Evolutionary conservation across 1,140 invertebrate genomes (phyloP), one percentile per base, ranked within the genome.

Genomic region (Psilanteris sp.): DNA sequence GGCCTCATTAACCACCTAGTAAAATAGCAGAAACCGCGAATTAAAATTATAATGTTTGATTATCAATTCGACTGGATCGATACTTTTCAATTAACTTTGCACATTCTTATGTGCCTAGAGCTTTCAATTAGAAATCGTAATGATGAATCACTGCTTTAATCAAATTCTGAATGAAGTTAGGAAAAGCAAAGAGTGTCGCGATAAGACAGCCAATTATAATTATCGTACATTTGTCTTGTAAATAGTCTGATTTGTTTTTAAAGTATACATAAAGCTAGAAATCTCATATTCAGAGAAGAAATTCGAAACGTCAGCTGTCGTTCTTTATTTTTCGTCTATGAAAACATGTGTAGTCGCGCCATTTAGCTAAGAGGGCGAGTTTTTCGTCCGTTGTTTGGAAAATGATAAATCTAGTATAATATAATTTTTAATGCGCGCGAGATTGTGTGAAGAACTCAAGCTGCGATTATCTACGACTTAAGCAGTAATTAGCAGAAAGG

Each of bases 391-490:
- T 5, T 57, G 27, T 57, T 57, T 57, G 52, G 32, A 29, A 41
- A 43, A 59, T 36, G 24, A 50, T 54, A 43, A 41, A 37, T 44
- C 31, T 22, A 1, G n/a, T n/a, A 8, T 9, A 29, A 32, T 7
- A 46, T 4, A 41, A 39, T 50, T 50, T 36, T 54, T 29, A 9
- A 54, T n/a, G n/a, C 29, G 4, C 16, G 31, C 8, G 20, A 46
- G 10, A 7, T 37, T 68, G 59, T 76, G 66, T 62, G 39, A 72
- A 68, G 61, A 61, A 22, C 50, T 15, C 68, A 70, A 78, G 75
- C 68, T 73, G 68, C 64, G 68, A 78, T 73, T 78, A 64, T 73
- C 75, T 72, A 72, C 27, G 54, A 68, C 55, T 73, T 61, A 70
- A 73, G 48, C 34, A 68, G 57, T 64, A 78, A 73, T 78, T 78